Evolutionary conservation across 2,113 vertebrate species (phyloP), one percentile per base, ranked within the genome.

Genomic region (Ctenomys sociabilis): DNA sequence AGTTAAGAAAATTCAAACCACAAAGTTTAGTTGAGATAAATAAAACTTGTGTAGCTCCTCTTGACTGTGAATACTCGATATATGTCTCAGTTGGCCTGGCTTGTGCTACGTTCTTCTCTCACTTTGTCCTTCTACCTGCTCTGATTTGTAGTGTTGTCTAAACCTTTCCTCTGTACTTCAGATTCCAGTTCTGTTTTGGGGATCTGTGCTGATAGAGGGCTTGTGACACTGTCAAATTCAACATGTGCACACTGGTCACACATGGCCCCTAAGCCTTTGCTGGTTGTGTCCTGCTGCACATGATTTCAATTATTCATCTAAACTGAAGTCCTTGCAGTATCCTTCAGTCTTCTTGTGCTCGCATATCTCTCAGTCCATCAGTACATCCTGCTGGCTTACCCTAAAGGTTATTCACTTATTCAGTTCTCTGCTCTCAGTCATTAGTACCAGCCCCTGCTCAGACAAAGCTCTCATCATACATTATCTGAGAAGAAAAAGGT

Each of bases 11-110:
- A 63, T 75, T 77, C 54, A 90, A 49, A 57, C 24, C 35, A 89
- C 21, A 45, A 77, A 37, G 13, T 89, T 82, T 91, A 88, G 68
- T 66, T 66, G 37, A 95, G 80, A 95, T 43, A 64, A 87, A 75
- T 37, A 85, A 64, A 84, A 80, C 11, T 54, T n/a, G n/a, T 94
- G 7, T 19, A 37, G 72, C 61, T 96, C 68, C 22, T 85, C 63
- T 14, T 49, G 32, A 19, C 59, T 45, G 37, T 30, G 16, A n/a
- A 78, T 61, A 26, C 0, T 92, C 30, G 52, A 84, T 70, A 5
- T 78, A 57, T 68, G 86, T 82, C 24, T 3, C 43, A 32, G 3
- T 66, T 64, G 1, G 28, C 28, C 14, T 45, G 49, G 26, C 8
- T 77, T 89, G 72, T 54, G 83, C 35, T 14, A 9, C 6, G 75